phyloP scores from a whole-genome alignment of 2,113 vertebrate genomes.

The Maccullochella peelii region DNA sequence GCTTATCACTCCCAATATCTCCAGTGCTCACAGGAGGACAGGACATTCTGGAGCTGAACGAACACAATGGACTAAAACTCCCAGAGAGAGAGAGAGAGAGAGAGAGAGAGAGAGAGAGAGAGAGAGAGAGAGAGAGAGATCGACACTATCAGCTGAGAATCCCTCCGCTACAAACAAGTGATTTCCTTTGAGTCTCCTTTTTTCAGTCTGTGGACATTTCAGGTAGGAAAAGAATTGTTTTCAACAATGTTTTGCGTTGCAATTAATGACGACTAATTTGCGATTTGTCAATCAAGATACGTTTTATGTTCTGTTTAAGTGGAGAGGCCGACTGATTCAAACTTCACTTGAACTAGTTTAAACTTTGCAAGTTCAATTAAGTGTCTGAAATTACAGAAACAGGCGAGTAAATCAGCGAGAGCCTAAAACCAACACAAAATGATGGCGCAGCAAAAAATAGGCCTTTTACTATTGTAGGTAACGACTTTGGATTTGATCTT shows the following conservation, averaged over 20 bases:
- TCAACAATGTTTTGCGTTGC: background rate
- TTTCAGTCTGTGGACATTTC: slow-evolving; percentile 19
- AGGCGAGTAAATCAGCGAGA: rapidly evolving
- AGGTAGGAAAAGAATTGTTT: slow-evolving; percentile 44
- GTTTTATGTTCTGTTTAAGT: background rate
- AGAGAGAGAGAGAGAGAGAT: background rate
- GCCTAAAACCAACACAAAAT: too few species aligned
- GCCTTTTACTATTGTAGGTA: background rate
- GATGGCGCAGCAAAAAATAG: background rate
- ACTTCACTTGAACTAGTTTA: background rate
- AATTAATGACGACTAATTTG: background rate
- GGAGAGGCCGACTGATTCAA: background rate
- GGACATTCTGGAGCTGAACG: slow-evolving; percentile 16
- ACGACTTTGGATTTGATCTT: slow-evolving; percentile 1
- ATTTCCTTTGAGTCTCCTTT: background rate
- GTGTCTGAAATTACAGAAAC: background rate
- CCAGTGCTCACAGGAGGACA: slow-evolving; percentile 20
- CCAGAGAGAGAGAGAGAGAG: background rate
- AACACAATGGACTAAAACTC: slow-evolving; percentile 70
- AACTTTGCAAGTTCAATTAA: background rate
- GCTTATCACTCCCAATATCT: slow-evolving; percentile 71
- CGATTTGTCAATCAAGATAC: too few species aligned
- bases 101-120: background rate
- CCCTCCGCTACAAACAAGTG: background rate
- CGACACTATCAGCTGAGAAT: background rate